Evolutionary conservation across 2,113 vertebrate genomes (phyloP).

Genomic region (Indicator maculatus): DNA sequence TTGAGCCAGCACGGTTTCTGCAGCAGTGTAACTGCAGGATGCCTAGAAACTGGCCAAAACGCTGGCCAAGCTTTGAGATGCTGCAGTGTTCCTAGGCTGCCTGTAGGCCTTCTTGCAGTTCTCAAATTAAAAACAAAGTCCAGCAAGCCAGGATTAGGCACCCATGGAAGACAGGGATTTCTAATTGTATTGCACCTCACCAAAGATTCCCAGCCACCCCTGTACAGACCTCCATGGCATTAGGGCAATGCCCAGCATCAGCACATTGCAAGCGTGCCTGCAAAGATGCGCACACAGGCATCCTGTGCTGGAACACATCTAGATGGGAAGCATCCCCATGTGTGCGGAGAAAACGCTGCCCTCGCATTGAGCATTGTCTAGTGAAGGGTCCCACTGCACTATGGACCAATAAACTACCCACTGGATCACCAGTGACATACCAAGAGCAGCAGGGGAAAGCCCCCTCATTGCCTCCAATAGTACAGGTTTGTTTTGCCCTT

Average conservation of each 20-base stretch:
- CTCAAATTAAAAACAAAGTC: neutral
- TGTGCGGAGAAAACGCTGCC: neutral
- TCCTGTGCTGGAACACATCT: neutral
- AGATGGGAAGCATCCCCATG: neutral
- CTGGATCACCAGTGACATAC: neutral
- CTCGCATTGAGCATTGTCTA: no score
- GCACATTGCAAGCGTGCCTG: neutral
- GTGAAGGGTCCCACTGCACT: neutral
- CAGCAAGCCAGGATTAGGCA: neutral
- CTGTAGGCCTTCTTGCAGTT: neutral
- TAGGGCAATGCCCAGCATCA: conserved; percentile 36
- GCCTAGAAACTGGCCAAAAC: neutral
- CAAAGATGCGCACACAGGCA: rapidly evolving
- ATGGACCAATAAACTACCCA: neutral
- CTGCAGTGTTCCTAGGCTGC: rapidly evolving
- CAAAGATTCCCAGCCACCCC: neutral
- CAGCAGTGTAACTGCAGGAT: neutral
- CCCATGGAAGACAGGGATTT: neutral
- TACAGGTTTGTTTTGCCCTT: neutral
- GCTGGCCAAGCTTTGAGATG: neutral
- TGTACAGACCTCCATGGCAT: neutral
- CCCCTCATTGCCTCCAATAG: neutral
- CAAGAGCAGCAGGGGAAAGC: neutral
- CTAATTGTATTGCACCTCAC: neutral
- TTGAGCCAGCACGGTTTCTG: neutral